These are phyloP conservation scores for Pteropus alecto DNA, from an alignment of 2,113 vertebrate species.

Conservation along the genomic window DNA sequence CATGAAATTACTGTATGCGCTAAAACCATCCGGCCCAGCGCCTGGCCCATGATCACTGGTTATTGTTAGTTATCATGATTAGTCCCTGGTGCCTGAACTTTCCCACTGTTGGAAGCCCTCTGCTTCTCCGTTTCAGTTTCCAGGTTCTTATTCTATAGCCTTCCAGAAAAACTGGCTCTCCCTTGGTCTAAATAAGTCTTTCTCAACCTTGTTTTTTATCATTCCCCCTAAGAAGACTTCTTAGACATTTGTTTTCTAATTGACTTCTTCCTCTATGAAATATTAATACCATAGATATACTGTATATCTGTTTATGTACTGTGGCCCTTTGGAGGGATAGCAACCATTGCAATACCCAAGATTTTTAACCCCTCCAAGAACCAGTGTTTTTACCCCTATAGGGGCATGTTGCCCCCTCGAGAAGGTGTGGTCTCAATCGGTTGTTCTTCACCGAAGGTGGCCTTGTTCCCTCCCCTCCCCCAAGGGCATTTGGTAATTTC, in stretches of 20 bases:
- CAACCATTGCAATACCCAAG: background rate
- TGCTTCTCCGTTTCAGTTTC: background rate
- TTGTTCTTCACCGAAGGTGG: background rate
- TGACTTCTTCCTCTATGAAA: too few species aligned
- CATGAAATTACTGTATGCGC: background rate
- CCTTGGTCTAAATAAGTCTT: background rate
- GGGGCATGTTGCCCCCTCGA: fast-evolving
- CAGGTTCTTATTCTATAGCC: background rate
- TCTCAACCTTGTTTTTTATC: background rate
- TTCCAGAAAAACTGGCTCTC: background rate
- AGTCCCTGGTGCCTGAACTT: too few species aligned
- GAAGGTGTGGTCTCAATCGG: background rate
- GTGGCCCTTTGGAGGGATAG: background rate
- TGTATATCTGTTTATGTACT: too few species aligned
- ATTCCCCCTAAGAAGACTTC: background rate
- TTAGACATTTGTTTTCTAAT: background rate
- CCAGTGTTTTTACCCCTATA: background rate
- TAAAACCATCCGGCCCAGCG: background rate
- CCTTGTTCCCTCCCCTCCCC: background rate
- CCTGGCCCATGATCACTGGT: background rate
- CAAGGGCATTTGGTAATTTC: background rate
- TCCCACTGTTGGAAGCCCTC: background rate
- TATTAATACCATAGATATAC: background rate
- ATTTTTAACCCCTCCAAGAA: background rate
- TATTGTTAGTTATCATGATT: too few species aligned